Base-by-base conservation (phyloP, 1,140 invertebrate species). In the Bombus pyrosoma region DNA sequence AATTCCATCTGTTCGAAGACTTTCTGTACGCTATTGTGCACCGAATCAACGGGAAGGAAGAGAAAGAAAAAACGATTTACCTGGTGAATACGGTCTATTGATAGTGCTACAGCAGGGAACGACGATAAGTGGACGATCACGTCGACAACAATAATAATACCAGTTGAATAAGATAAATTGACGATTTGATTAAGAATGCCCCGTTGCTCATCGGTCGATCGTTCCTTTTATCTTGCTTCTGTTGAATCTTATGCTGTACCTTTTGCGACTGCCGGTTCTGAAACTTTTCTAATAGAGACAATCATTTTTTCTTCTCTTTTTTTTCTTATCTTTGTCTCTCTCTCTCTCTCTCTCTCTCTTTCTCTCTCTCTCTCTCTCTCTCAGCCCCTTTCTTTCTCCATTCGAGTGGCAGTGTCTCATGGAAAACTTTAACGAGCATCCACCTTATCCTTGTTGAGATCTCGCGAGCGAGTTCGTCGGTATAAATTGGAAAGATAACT, bases 61-160 rank as follows among this genome's bases (percentile, higher is more conserved):
- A 62, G 15, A 9, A 28, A 41, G 32, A 62, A 80, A n/a, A 80
- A 78, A 8, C 4, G 28, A 47, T 84, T 84, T 72, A 79, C 39
- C 66, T 62, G 75, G 25, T 34, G 39, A 37, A 57, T n/a, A 41
- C 15, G n/a, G 1, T 84, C 71, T 59, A 62, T 84, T 37, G 32
- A 64, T 68, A 72, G 22, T 64, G 6, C 6, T 53, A 28, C 4
- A 43, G 28, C 64, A 6, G 47, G 22, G 15, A 74, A 57, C 1
- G 28, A 43, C 10, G 59, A 59, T 32, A 59, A 74, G 71, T 64
- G 22, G 59, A 12, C 12, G 71, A 78, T 78, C 68, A 75, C 59
- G 41, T 43, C 78, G 62, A 75, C 68, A 72, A 37, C n/a, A 78
- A 57, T 83, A 86, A 78, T 32, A 83, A 83, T 62, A 82, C 43